Base-by-base conservation (phyloP, 2,797 vertebrate genomes). In the Eidolon dupreanum region DNA sequence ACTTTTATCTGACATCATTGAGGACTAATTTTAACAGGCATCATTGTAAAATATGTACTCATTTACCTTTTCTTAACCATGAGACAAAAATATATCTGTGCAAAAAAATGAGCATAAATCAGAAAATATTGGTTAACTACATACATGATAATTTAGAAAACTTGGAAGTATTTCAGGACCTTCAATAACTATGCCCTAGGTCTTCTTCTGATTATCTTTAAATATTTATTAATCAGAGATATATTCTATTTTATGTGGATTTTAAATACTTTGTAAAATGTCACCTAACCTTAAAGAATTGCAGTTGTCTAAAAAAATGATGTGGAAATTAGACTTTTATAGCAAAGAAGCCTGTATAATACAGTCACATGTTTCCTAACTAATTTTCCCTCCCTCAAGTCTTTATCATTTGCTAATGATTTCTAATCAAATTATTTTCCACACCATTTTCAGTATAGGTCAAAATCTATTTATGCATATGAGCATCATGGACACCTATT, bases 41-140 rank as follows among this genome's bases (percentile, higher is more conserved):
- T 31, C 20, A 43, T 53, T 93, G 53, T 68, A 93, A 95, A 94
- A 75, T 88, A 59, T 1, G 0, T 59, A 74, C 22, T 63, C 46
- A 95, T 93, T 73, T 90, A 33, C 77, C 31, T 88, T 89, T 92
- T 66, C 22, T n/a, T 92, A 94, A 92, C 33, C 28, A 87, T 53
- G 41, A 94, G 19, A 22, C 46, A 89, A 92, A 85, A 61, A 82
- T 82, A 24, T 17, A 11, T 84, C n/a, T 74, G 90, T 83, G 51
- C 79, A 43, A 94, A 85, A 65, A 49, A 75, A 2, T 83, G 53
- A 85, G 31, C 38, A 85, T 85, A 88, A 70, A 77, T 88, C 38
- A 94, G 53, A 95, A 85, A 65, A 49, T 79, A 70, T 22, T 68
- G 38, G 16, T 41, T 36, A 57, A 31, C 8, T 79, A 6, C 8